These are phyloP conservation scores for Dufourea novaeangliae DNA, from an alignment of 1,140 invertebrate genomes.

Conservation along the genomic window DNA sequence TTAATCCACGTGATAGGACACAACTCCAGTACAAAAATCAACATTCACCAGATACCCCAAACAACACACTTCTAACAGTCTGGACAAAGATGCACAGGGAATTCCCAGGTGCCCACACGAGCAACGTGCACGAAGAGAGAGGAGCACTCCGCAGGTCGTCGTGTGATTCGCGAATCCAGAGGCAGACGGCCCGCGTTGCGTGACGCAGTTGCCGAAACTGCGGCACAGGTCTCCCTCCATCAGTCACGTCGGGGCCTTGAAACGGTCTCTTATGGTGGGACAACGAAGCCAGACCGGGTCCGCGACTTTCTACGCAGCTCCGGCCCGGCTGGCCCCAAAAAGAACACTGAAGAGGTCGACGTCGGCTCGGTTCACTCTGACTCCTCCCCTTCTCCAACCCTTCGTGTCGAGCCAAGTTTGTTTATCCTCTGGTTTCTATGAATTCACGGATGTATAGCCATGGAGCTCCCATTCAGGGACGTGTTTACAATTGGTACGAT, in stretches of 20 bases:
- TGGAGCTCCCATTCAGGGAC: too few species aligned
- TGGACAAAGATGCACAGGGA: not conserved
- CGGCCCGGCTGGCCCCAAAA: slow-evolving; percentile 60
- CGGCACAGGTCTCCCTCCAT: slow-evolving; percentile 55
- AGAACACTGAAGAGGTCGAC: slow-evolving; percentile 42
- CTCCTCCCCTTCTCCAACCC: too few species aligned
- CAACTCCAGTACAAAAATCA: too few species aligned
- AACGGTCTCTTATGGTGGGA: slow-evolving; percentile 48
- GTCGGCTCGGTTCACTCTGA: slow-evolving; percentile 13
- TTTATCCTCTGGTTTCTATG: not conserved
- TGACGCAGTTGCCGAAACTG: slow-evolving; percentile 76
- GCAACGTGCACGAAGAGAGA: not conserved
- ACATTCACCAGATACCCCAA: too few species aligned
- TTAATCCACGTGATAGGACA: too few species aligned
- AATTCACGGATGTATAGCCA: not conserved
- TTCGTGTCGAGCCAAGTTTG: slow-evolving; percentile 7
- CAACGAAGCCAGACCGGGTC: slow-evolving; percentile 8
- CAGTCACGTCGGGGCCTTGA: slow-evolving; percentile 56
- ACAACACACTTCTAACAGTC: too few species aligned
- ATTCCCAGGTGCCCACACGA: not conserved
- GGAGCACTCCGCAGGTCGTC: not conserved
- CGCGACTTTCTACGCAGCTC: slow-evolving; percentile 72
- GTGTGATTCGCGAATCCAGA: not conserved
- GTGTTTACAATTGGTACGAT: too few species aligned
- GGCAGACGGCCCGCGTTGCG: slow-evolving; percentile 57